A percentile compares a stretch with the other conserved stretches of the same genome.
Conservation (phyloP, 2,797 vertebrate species). For the Urosaurus nigricauda region DNA sequence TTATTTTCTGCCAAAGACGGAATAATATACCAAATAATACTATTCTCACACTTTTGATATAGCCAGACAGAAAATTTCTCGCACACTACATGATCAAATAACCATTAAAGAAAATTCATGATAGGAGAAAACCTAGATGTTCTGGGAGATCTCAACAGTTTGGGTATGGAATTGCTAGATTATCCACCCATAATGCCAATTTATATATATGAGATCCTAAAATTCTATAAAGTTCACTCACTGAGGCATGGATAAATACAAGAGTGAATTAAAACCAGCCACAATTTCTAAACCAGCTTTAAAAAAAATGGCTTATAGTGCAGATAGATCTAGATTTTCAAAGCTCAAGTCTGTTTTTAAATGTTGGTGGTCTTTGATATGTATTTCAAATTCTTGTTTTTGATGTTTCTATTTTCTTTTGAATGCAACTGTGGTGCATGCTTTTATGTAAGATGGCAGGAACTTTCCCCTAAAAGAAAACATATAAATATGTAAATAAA, state of each 20-base stretch:
- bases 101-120: background rate
- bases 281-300: no score
- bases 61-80: background rate
- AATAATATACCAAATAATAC: slow-evolving; percentile 46
- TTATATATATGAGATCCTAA: no score
- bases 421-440: background rate
- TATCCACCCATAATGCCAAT: no score
- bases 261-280: background rate
- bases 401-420: background rate
- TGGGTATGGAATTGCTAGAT: background rate
- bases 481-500: background rate
- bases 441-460: background rate
- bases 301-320: background rate
- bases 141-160: background rate
- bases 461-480: background rate
- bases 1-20: slow-evolving; percentile 63
- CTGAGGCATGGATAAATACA: no score
- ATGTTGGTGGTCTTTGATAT: background rate
- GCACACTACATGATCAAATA: no score
- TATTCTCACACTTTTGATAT: slow-evolving; percentile 40
- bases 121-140: background rate
- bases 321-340: background rate
- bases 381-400: background rate
- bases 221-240: no score
- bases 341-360: background rate